phyloP scores from a whole-genome alignment of 2,797 vertebrate species.

The Rhinoraja longicauda region DNA sequence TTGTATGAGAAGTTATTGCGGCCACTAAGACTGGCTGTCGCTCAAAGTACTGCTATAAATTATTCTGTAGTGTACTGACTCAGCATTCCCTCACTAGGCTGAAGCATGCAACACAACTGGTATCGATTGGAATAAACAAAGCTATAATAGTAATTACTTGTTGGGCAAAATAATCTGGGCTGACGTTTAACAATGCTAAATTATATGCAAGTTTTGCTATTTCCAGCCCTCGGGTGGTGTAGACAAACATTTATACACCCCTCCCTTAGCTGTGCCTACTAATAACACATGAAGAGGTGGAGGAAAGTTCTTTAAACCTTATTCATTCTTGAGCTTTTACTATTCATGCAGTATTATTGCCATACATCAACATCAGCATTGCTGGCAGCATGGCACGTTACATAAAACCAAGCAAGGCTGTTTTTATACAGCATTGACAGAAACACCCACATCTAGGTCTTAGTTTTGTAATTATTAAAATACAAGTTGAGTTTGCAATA shows the following conservation, averaged over 20 bases:
- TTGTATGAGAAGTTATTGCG: constrained; percentile 18
- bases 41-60: background rate
- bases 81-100: background rate
- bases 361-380: background rate
- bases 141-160: background rate
- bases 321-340: background rate
- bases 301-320: background rate
- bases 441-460: background rate
- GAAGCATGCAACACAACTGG: background rate
- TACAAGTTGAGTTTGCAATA: background rate
- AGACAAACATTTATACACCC: background rate
- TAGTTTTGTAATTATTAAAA: background rate
- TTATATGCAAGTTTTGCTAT: background rate
- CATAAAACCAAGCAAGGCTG: background rate
- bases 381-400: background rate
- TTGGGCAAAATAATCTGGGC: background rate
- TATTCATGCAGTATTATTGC: background rate
- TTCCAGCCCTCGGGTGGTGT: background rate
- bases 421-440: background rate
- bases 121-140: background rate
- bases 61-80: constrained; percentile 31
- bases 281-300: too few species aligned
- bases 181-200: background rate
- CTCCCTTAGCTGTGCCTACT: background rate
- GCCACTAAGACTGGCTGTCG: constrained; percentile 19